A percentile compares a stretch with the other conserved stretches of the same genome.
Conservation (phyloP, 2,797 vertebrate species). For the Sylvilagus floridanus region DNA sequence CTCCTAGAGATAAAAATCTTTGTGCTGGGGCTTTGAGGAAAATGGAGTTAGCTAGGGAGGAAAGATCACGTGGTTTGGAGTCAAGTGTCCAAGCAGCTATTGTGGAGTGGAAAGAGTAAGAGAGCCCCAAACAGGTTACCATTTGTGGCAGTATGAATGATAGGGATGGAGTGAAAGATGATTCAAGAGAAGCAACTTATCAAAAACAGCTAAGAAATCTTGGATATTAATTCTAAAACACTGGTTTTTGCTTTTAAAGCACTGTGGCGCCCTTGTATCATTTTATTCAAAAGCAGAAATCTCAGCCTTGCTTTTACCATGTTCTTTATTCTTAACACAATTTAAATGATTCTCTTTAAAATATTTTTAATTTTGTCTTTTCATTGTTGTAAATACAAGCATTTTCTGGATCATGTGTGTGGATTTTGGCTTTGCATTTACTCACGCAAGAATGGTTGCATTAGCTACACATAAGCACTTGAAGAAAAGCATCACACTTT, state of each 20-base stretch:
- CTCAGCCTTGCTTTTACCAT: neutral
- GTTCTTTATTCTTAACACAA: conserved; percentile 23
- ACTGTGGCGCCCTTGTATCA: neutral
- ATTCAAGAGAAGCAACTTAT: neutral
- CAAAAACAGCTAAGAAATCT: neutral
- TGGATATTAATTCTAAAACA: neutral
- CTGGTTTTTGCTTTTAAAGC: neutral
- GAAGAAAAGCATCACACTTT: conserved; percentile 18
- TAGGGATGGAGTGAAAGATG: neutral
- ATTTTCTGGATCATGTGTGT: neutral
- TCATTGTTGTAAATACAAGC: neutral
- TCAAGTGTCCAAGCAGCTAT: neutral
- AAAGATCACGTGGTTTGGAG: neutral
- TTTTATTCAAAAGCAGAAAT: neutral
- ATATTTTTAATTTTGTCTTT: neutral
- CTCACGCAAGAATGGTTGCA: neutral
- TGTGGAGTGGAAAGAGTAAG: neutral
- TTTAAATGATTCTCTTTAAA: neutral
- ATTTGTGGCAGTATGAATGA: neutral
- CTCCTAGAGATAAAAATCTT: neutral
- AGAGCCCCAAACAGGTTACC: neutral
- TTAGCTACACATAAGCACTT: neutral
- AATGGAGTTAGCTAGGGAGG: neutral
- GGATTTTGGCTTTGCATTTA: conserved; percentile 3
- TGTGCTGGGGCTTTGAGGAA: neutral